phyloP scores from a whole-genome alignment of 2,113 vertebrate species.

The Pipra filicauda region DNA sequence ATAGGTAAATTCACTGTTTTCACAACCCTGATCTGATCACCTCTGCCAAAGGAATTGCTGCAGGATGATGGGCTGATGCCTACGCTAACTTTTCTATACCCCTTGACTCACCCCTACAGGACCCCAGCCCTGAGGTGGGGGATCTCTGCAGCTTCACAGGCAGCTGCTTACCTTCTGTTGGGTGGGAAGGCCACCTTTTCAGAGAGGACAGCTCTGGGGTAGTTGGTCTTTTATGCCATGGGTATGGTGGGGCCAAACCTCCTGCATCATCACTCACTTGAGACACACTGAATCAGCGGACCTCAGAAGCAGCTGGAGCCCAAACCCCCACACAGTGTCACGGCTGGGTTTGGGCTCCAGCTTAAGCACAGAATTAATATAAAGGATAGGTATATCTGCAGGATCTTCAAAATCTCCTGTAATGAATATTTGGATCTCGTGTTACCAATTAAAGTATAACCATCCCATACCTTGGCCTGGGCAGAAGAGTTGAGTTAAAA shows the following conservation, averaged over 20 bases:
- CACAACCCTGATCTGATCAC: not conserved
- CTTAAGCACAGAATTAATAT: not conserved
- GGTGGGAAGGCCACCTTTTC: not conserved
- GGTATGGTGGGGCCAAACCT: accelerated
- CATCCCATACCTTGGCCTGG: accelerated
- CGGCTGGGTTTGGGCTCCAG: not conserved
- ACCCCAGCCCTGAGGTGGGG: not conserved
- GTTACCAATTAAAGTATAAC: not conserved
- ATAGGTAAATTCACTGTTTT: not conserved
- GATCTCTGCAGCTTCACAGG: not conserved
- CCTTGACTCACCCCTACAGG: not conserved
- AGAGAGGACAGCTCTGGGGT: not conserved
- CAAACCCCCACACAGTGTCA: accelerated
- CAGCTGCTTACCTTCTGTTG: not conserved
- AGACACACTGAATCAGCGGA: accelerated
- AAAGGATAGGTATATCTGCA: accelerated
- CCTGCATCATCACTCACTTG: accelerated
- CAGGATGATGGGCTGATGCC: not conserved
- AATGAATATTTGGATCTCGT: not conserved
- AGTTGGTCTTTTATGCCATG: not conserved
- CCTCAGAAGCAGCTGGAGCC: not conserved
- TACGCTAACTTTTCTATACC: accelerated
- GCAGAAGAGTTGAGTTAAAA: not conserved
- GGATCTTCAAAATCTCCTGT: not conserved
- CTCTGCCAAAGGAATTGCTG: not conserved